These are phyloP conservation scores for Euphonia xanthogaster DNA, from an alignment of 2,797 vertebrate genomes.

Conservation along the genomic window DNA sequence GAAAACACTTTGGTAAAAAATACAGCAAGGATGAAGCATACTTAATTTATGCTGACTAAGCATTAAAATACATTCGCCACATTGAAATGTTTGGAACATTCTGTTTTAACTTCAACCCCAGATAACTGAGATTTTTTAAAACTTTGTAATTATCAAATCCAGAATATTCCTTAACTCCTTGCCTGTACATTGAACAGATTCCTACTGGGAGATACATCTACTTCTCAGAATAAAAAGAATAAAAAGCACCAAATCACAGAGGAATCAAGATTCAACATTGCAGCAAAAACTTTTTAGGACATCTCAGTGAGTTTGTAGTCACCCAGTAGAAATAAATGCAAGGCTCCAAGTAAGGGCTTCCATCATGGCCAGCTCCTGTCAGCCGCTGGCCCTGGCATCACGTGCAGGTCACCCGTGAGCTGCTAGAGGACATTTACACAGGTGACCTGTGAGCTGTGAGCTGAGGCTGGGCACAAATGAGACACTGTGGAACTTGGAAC, in stretches of 20 bases:
- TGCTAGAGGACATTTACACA: rapidly evolving
- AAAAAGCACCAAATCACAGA: background rate
- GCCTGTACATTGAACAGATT: background rate
- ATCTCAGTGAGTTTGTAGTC: background rate
- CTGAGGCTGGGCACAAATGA: background rate
- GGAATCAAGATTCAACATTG: background rate
- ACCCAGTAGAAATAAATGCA: background rate
- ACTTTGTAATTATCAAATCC: background rate
- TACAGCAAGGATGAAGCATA: background rate
- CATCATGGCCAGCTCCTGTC: rapidly evolving
- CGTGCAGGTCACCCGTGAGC: rapidly evolving
- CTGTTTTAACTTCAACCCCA: background rate
- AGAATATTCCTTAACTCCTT: background rate
- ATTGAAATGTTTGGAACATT: background rate
- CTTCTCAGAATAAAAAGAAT: background rate
- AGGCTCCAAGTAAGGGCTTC: rapidly evolving
- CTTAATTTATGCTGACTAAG: background rate
- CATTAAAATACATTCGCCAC: background rate
- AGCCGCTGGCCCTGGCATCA: rapidly evolving
- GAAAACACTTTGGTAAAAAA: background rate
- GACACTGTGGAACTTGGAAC: rapidly evolving
- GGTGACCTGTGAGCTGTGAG: background rate
- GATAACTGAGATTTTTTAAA: background rate
- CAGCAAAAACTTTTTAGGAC: background rate
- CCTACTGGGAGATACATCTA: background rate